Base-by-base conservation (phyloP, 1,140 invertebrate genomes). In the Leptopilina clavipes region DNA sequence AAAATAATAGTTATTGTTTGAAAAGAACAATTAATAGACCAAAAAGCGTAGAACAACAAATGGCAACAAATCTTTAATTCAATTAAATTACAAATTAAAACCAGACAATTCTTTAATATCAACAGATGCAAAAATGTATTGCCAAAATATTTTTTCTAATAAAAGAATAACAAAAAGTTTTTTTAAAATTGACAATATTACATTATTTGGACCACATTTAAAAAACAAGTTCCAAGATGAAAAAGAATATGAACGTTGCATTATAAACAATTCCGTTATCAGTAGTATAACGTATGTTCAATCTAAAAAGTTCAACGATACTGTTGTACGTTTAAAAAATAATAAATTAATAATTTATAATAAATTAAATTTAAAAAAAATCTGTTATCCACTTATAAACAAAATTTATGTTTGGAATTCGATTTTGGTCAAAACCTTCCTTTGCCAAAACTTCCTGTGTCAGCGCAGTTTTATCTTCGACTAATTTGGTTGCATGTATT, bases 401-500 rank as follows among this genome's bases (percentile, higher is more conserved):
- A 31, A 31, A 5, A 31, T 31, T 31, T 31, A 31, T 31, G 25
- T 31, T 31, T 31, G 18, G 54, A 59, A 59, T 59, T 56, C 10
- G 54, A 45, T 45, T 45, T 45, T 45, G 44, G 44, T 7, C 44
- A n/a, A 45, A 45, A 45, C 44, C 44, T 31, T 31, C 25, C 25
- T 5, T 5, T 31, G 5, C 25, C 25, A 5, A 31, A 31, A 31
- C 25, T 31, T 31, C 25, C 25, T 1, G 25, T 31, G 25, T 31
- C 25, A 1, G 25, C 25, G 25, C 71, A 73, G 48, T 73, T 73
- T 37, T 54, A 54, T 73, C 25, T 22, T 17, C 72, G 72, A 14
- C 52, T 73, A 40, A 14, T 73, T 14, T 31, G 25, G 25, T 5
- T 31, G 1, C 25, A 31, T 5, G 5, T 31, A 31, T 31, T 31